Base-by-base conservation (phyloP, 1,140 invertebrate genomes). In the Ips typographus region DNA sequence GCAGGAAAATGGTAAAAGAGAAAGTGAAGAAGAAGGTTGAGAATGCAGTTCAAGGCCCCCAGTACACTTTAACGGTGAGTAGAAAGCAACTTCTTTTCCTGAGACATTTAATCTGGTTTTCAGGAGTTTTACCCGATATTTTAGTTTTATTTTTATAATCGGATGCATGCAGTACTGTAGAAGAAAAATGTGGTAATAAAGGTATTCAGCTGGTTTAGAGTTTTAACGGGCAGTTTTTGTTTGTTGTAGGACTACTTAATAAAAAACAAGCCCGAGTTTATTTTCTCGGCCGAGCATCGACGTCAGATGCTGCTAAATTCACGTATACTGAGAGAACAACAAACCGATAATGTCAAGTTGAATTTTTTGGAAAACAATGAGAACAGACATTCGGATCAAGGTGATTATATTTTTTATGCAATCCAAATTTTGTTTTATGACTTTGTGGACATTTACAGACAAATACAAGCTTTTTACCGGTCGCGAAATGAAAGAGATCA, bases 401-500 rank as follows among this genome's bases (percentile, higher is more conserved):
- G 71, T 72, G 71, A 68, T 42, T 67, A 62, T 44, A 5, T 47
- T 62, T 62, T n/a, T n/a, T 59, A 8, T 41, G 37, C 7, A 36
- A 38, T 3, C 37, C 38, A 56, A 56, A 7, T 8, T 55, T 38
- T n/a, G 57, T n/a, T 59, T 47, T n/a, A 47, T 1, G 22, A 0
- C 1, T 36, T 56, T 56, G 5, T 37, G 53, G 39, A 39, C 22
- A 38, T 49, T 64, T 74, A 22, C 67, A 74, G 74, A 52, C n/a
- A 43, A 62, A 37, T 73, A 71, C 42, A 76, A 73, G 37, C 64
- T 78, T 43, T 80, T 77, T 68, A 71, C 76, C 3, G 71, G 73
- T 36, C 70, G 74, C 58, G 73, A 79, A 72, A 79, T 80, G 76
- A 78, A 76, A 68, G 68, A 76, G 53, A 75, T 77, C 5, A 80